These are phyloP conservation scores for Cassiopea andromeda DNA, from an alignment of 30 jellyfish, hydroid and myxozoan genomes.

Conservation along the genomic window DNA sequence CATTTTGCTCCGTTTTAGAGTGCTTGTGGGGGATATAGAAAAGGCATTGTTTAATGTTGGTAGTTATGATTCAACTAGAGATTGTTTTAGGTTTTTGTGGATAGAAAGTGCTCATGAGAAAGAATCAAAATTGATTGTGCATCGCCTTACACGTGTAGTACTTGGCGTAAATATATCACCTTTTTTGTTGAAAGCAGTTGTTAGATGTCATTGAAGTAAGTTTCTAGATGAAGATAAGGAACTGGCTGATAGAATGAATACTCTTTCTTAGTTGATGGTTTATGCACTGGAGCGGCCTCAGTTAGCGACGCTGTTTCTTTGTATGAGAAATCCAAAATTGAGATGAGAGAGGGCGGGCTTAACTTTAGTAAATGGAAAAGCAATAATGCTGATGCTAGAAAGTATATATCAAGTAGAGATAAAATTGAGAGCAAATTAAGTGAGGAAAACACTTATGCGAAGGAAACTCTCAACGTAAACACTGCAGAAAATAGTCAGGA, in stretches of 20 bases:
- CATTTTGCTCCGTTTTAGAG: constrained; percentile 42
- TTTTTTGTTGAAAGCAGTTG: constrained; percentile 15
- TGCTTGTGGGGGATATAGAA: constrained; percentile 44
- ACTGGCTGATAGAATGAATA: not conserved
- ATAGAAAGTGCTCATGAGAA: no score
- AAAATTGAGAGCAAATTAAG: not conserved
- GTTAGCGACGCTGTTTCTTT: not conserved
- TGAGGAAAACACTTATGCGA: not conserved
- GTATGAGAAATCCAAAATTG: constrained; percentile 23
- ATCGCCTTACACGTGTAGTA: constrained; percentile 3
- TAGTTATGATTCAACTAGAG: not conserved
- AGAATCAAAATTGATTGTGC: constrained; percentile 12
- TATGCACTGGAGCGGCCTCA: constrained; percentile 25
- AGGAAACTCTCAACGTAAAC: not conserved
- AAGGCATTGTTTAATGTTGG: constrained; percentile 30
- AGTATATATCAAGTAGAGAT: not conserved
- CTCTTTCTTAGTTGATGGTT: constrained; percentile 51
- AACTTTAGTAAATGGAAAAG: constrained; percentile 36
- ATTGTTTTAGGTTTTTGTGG: no score
- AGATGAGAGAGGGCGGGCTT: constrained; percentile 27
- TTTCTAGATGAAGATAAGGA: constrained; percentile 29
- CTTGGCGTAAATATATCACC: constrained; percentile 12
- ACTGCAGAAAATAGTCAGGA: not conserved
- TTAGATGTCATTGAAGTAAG: constrained; percentile 29
- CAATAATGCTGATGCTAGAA: not conserved